Conservation (phyloP, 1,140 invertebrate genomes). For the Littorina saxatilis region DNA sequence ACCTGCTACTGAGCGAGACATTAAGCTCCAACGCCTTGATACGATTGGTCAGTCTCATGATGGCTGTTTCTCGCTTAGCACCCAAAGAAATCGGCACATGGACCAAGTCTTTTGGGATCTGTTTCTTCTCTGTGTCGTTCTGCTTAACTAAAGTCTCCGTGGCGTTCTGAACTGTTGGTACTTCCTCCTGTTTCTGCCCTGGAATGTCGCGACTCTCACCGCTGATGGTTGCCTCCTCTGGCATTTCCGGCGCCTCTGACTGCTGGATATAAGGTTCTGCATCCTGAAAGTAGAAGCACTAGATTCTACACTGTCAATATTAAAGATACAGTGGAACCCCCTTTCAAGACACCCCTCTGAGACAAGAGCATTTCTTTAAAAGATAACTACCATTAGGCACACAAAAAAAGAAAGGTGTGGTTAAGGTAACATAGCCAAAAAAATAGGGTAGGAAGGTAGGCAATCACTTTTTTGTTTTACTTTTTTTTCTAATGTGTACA, state of each 20-base stretch:
- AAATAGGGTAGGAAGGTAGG: no score
- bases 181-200: background rate
- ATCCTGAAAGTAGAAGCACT: background rate
- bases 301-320: no score
- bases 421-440: no score
- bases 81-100: conserved; percentile 52
- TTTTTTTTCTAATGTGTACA: no score
- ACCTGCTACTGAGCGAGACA: conserved; percentile 92
- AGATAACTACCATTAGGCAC: no score
- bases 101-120: conserved; percentile 49
- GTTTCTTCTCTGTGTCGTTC: conserved; percentile 61
- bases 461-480: no score
- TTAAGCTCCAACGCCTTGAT: conserved; percentile 97
- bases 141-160: conserved; percentile 39
- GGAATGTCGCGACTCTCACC: background rate
- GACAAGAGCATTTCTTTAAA: no score
- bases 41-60: conserved; percentile 94
- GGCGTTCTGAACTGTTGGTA: background rate
- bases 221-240: background rate
- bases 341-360: no score
- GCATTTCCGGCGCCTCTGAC: background rate
- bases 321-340: no score
- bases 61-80: conserved; percentile 94
- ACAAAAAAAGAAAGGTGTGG: no score
- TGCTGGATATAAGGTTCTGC: background rate